A percentile compares a stretch with the other conserved stretches of the same genome.
Conservation (phyloP, 2,797 vertebrate species). For the Mergus octosetaceus region DNA sequence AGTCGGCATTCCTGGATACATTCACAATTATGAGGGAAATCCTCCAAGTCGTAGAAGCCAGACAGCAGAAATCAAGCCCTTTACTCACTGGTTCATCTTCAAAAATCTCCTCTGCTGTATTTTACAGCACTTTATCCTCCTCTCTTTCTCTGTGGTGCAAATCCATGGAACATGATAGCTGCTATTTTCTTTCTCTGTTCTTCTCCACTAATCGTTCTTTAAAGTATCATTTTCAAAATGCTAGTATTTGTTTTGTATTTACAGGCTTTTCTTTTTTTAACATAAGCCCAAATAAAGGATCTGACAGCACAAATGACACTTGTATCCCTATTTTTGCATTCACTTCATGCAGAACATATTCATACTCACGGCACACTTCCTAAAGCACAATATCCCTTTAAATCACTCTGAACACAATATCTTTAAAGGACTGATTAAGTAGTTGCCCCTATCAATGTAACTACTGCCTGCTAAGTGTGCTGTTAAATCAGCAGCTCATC, state of each 20-base stretch:
- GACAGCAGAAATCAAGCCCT: not conserved
- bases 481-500: conserved; percentile 74
- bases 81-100: not conserved
- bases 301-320: conserved; percentile 27
- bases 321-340: conserved; percentile 39
- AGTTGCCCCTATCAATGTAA: conserved; percentile 60
- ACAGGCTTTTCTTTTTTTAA: not conserved
- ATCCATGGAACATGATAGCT: not conserved
- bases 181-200: not conserved
- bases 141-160: not conserved
- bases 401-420: conserved; percentile 59
- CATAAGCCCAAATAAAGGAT: conserved; percentile 4
- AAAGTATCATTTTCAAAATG: not conserved
- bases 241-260: conserved; percentile 1
- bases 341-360: conserved; percentile 55
- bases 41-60: not conserved
- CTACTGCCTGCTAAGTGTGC: conserved; percentile 66
- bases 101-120: not conserved
- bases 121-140: not conserved
- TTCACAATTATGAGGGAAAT: not conserved
- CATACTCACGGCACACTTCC: conserved; percentile 48
- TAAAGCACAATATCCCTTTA: conserved; percentile 65
- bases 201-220: not conserved
- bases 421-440: conserved; percentile 71
- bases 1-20: not conserved